phyloP scores from a whole-genome alignment of 2,797 vertebrate species.

The Staurois parvus region DNA sequence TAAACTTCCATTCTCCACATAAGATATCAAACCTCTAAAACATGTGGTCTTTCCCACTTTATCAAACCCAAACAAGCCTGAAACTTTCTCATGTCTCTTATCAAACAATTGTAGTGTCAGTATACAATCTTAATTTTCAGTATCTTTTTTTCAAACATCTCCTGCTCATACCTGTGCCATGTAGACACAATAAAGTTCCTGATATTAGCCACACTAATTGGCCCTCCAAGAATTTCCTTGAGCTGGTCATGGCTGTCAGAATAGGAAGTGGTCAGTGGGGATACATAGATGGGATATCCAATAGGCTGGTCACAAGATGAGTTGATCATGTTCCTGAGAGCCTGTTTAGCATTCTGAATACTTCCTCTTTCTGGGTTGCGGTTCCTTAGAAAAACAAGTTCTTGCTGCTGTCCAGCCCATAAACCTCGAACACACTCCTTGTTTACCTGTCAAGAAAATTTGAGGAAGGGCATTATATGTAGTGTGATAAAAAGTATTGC shows the following conservation, averaged over 20 bases:
- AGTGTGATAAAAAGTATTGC: neutral
- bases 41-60: no score
- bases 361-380: constrained; percentile 97
- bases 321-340: constrained; percentile 98
- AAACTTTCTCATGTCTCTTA: no score
- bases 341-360: constrained; percentile 98
- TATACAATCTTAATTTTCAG: no score
- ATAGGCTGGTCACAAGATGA: constrained; percentile 98
- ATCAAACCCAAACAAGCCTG: no score
- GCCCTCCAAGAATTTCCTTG: constrained; percentile 90
- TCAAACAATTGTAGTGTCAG: no score
- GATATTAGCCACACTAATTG: constrained; percentile 95
- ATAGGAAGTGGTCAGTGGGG: constrained; percentile 95
- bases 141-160: no score
- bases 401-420: constrained; percentile 98
- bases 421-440: constrained; percentile 97
- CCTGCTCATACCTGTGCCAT: constrained; percentile 88
- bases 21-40: no score
- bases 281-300: constrained; percentile 98
- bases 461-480: neutral
- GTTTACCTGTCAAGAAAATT: constrained; percentile 82
- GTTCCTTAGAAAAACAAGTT: constrained; percentile 95
- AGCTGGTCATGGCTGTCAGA: constrained; percentile 94
- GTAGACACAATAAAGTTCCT: constrained; percentile 92
- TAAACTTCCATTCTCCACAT: no score